A percentile compares a stretch with the other conserved stretches of the same genome.
Evolutionary conservation across 2,888 invertebrate genomes (phyloP).

Genomic region (Drosophila melanosoma): DNA sequence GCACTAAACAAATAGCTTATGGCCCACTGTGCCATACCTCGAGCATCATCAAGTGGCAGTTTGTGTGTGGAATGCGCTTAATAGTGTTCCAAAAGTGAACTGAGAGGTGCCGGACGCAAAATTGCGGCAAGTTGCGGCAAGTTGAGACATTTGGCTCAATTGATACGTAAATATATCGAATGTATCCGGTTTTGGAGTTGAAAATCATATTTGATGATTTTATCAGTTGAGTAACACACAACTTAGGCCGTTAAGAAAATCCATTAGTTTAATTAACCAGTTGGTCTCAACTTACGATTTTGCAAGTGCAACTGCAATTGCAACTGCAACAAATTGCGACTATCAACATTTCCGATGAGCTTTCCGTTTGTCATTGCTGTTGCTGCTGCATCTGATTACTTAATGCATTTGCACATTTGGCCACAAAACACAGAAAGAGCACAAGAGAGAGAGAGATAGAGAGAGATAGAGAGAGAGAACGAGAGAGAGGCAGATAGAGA

Average conservation of each 20-base stretch:
- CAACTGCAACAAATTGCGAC: conserved; percentile 69
- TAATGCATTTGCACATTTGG: conserved; percentile 71
- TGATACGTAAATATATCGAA: conserved; percentile 15
- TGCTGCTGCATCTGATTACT: conserved; percentile 73
- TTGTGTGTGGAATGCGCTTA: conserved; percentile 59
- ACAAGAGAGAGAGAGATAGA: not conserved
- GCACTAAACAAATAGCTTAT: not conserved
- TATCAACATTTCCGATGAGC: conserved; percentile 62
- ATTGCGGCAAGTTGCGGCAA: conserved; percentile 47
- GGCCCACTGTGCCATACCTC: conserved; percentile 24
- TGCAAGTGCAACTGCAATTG: conserved; percentile 21
- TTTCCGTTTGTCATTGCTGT: conserved; percentile 30
- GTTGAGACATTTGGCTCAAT: conserved; percentile 53
- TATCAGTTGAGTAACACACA: conserved; percentile 16
- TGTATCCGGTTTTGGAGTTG: conserved; percentile 1
- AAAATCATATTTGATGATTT: conserved; percentile 25
- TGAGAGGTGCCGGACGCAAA: not conserved
- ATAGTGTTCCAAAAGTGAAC: conserved; percentile 42
- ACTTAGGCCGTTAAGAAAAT: conserved; percentile 48
- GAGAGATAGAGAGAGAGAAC: not conserved
- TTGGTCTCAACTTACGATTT: conserved; percentile 8
- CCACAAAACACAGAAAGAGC: conserved; percentile 31
- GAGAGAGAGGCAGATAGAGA: not conserved
- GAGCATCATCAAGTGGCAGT: conserved; percentile 33
- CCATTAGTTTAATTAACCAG: conserved; percentile 76